Conservation (phyloP, 2,113 vertebrate species). For the Triplophysa tibetana region DNA sequence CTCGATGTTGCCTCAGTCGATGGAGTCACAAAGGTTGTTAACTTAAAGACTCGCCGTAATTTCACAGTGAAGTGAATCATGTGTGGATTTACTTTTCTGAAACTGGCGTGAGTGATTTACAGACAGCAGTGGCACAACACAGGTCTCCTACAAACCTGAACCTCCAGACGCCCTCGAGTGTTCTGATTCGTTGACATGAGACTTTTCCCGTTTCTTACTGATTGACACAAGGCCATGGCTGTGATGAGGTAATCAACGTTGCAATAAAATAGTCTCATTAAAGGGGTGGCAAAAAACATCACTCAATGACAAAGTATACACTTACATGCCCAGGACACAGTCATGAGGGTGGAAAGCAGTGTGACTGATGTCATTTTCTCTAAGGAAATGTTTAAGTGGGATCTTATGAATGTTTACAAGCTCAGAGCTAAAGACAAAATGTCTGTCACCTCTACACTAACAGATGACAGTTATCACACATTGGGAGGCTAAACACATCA, state of each 20-base stretch:
- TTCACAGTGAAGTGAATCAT: slow-evolving; percentile 23
- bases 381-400: slow-evolving; percentile 28
- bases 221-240: too few species aligned
- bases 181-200: too few species aligned
- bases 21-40: slow-evolving; percentile 13
- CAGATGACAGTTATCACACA: neutral
- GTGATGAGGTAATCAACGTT: too few species aligned
- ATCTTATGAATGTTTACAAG: slow-evolving; percentile 17
- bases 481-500: slow-evolving; percentile 1
- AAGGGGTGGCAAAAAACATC: slow-evolving; percentile 31
- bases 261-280: neutral
- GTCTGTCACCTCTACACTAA: neutral
- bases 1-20: slow-evolving; percentile 1
- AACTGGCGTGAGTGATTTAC: neutral
- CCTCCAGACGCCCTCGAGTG: too few species aligned
- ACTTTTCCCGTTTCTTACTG: too few species aligned
- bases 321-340: slow-evolving; percentile 8
- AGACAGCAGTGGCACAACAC: too few species aligned
- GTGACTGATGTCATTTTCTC: slow-evolving; percentile 24
- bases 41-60: slow-evolving; percentile 23
- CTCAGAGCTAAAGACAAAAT: neutral
- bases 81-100: neutral
- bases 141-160: too few species aligned
- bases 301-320: slow-evolving; percentile 28
- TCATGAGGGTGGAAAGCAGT: slow-evolving; percentile 15